phyloP scores from a whole-genome alignment of 2,113 vertebrate species.

The human (Homo sapiens) region DNA sequence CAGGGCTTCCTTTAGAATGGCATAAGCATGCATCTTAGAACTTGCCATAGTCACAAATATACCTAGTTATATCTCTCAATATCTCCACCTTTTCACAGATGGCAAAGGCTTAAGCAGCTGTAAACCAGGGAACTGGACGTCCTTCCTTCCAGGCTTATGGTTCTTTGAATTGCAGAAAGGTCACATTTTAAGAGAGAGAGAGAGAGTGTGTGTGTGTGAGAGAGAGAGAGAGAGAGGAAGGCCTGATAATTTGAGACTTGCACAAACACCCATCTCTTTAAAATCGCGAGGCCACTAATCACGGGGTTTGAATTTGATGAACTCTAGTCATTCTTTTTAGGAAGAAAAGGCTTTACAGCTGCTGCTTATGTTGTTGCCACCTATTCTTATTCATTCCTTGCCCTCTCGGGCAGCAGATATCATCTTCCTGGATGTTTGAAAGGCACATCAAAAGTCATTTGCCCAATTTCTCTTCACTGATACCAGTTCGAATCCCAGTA shows the following conservation, averaged over 20 bases:
- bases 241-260: neutral
- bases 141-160: neutral
- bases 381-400: neutral
- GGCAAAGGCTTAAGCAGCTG: neutral
- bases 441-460: neutral
- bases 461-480: neutral
- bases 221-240: neutral
- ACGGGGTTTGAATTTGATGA: neutral
- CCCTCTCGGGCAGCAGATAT: neutral
- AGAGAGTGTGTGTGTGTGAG: neutral
- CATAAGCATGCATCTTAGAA: slow-evolving; percentile 47
- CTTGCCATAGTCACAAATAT: neutral
- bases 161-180: neutral
- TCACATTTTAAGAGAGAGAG: neutral
- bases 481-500: too few species aligned
- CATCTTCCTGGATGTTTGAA: neutral
- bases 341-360: neutral
- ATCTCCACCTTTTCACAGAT: neutral
- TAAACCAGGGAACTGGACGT: neutral
- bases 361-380: too few species aligned
- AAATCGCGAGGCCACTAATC: neutral
- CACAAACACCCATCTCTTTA: neutral
- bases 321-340: neutral
- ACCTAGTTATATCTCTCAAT: neutral
- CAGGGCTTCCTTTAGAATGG: slow-evolving; percentile 44